Evolutionary conservation across 2,888 invertebrate genomes (phyloP).

Genomic region (Tuberolachnus salignus): DNA sequence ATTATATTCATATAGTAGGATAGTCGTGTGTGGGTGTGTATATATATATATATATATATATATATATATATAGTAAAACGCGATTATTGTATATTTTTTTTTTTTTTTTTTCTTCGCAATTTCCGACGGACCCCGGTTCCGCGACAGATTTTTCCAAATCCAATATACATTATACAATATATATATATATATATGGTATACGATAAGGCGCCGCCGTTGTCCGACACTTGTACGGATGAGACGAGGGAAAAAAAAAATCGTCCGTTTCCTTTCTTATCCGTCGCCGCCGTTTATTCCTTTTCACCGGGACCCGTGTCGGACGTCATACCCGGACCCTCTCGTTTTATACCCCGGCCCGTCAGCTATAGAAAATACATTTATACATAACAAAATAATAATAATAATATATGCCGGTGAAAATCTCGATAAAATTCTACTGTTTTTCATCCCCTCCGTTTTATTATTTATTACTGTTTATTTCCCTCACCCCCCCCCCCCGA

Average conservation of each 20-base stretch:
- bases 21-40: background rate
- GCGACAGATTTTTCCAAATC: constrained; percentile 32
- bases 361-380: constrained; percentile 15
- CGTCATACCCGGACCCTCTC: too few species aligned
- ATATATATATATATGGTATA: background rate
- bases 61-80: background rate
- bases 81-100: background rate
- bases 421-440: constrained; percentile 17
- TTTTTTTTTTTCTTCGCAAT: constrained; percentile 20
- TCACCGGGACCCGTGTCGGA: background rate
- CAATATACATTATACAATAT: constrained; percentile 38
- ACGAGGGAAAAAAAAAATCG: constrained; percentile 8
- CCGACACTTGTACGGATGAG: constrained; percentile 21
- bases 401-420: constrained; percentile 15
- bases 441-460: constrained; percentile 3
- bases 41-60: background rate
- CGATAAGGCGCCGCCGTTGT: constrained; percentile 13
- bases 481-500: too few species aligned
- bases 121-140: constrained; percentile 31
- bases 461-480: constrained; percentile 2
- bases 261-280: background rate
- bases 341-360: background rate
- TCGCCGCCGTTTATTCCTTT: constrained; percentile 1
- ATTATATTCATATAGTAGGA: background rate
- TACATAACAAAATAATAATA: constrained; percentile 28